Evolutionary conservation across 30 jellyfish, hydroid and myxozoan genomes (phyloP), one percentile per base, ranked within the genome.

Genomic region (Aurelia aurita complex sp. Pacific): DNA sequence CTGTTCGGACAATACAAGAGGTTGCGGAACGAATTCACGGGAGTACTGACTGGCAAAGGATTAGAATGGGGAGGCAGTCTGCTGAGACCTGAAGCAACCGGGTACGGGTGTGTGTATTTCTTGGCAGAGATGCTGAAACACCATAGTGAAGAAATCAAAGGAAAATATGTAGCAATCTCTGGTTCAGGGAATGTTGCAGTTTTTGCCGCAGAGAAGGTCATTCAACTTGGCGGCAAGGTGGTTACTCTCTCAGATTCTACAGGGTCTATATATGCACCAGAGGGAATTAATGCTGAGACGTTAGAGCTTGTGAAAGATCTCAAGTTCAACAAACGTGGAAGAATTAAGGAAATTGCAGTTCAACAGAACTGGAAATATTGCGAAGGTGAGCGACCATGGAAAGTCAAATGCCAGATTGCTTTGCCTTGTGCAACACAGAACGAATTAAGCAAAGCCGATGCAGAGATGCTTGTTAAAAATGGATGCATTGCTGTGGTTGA

Each of bases 81-180:
- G 79, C 16, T 91, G 73, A 81, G 98, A 16, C 98, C 98, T 17
- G 98, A 91, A 69, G 98, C 98, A n/a, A 91, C 98, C n/a, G 98
- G 98, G 1, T 91, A 91, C 61, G 98, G 98, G 40, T 85, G 91
- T 46, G 98, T 91, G 16, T 91, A 85, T 69, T 85, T 91, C 77
- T 40, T 80, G 23, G 76, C 55, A 18, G 94, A 86, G 76, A 81
- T 91, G 93, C 80, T 91, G 88, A 81, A 80, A 50, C 84, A 92
- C 60, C 67, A 71, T 13, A 91, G 91, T 3, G 61, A 73, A 6
- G 67, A 59, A 50, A 57, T 91, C 66, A 59, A 65, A 12, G 96
- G 85, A 9, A 86, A 79, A 53, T 63, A 69, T 14, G 98, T 86
- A 16, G 96, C 94, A 50, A 85, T 91, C 32, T 91, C 98, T 15